Base-by-base conservation (phyloP, 2,888 invertebrate species). In the Synergus laeviventris region DNA sequence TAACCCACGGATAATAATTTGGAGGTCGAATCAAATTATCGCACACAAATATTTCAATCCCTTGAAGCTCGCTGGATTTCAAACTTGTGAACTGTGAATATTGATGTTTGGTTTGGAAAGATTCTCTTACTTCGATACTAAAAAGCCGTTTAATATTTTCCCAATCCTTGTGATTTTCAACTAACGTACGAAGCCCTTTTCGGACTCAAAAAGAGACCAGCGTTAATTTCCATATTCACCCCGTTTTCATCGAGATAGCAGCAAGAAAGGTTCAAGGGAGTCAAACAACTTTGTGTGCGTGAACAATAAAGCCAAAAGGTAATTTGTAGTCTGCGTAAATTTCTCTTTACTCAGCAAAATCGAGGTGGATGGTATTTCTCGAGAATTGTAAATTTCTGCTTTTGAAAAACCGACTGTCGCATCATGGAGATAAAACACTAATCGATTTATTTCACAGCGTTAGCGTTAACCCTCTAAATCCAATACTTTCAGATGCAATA, bases 131-230 rank as follows among this genome's bases (percentile, higher is more conserved):
- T 64, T 42, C 39, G 42, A 12, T 64, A 11, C 38, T 59, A 74
- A 79, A 73, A 73, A 76, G 49, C 60, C 73, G 74, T 78, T 78
- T 75, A 74, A 75, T 78, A 76, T 78, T 78, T 76, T 77, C 64
- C 76, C 77, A 75, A 62, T 78, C 74, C 70, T 77, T 76, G 74
- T 74, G 75, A 75, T 73, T 62, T 49, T 66, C 36, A 11, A 14
- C 16, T n/a, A 61, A 38, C 31, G 16, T 38, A 61, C 16, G 11
- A 31, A 38, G n/a, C 21, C 21, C 38, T 42, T 42, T 64, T 42
- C 18, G 39, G 21, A 21, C 42, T 42, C 42, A 42, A 42, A 42
- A 64, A 42, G 64, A 14, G 21, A 64, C 42, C 42, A 21, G 64
- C 21, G 21, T 12, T 64, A 64, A 64, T 64, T 64, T 64, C 39